These are phyloP conservation scores for Diplosoma virens DNA, from an alignment of 23 tunicate genomes.

Conservation along the genomic window DNA sequence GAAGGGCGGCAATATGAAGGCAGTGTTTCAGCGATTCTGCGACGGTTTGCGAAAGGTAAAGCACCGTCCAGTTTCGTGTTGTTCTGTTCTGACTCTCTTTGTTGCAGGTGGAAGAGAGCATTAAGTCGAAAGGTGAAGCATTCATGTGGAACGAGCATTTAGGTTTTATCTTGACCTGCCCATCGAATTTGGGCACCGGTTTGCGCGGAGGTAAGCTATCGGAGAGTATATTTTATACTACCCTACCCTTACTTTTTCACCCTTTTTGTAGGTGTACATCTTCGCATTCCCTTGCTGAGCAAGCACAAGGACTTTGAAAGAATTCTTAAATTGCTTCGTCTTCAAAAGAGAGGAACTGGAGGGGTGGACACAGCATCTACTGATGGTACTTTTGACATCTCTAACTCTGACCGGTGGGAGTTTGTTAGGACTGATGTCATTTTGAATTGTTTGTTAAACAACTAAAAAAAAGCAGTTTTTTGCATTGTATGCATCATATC, in stretches of 20 bases:
- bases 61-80: neutral
- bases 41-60: conserved; percentile 48
- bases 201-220: conserved; percentile 76
- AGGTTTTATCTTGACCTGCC: conserved; percentile 73
- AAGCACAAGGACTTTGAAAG: conserved; percentile 59
- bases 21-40: conserved; percentile 64
- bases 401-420: conserved; percentile 74
- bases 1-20: conserved; percentile 79
- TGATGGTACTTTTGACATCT: conserved; percentile 83
- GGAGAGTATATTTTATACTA: no score
- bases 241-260: neutral
- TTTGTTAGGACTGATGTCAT: no score
- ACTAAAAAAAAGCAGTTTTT: no score
- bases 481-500: no score
- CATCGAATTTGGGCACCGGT: conserved; percentile 84
- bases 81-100: neutral
- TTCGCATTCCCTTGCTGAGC: conserved; percentile 60
- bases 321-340: conserved; percentile 22
- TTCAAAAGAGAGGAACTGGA: conserved; percentile 81
- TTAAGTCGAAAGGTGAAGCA: conserved; percentile 45
- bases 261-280: conserved; percentile 36
- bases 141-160: conserved; percentile 86
- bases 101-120: conserved; percentile 37
- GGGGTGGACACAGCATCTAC: conserved; percentile 91
- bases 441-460: no score